phyloP scores from a whole-genome alignment of 2,797 vertebrate species.

The Zalophus californianus region DNA sequence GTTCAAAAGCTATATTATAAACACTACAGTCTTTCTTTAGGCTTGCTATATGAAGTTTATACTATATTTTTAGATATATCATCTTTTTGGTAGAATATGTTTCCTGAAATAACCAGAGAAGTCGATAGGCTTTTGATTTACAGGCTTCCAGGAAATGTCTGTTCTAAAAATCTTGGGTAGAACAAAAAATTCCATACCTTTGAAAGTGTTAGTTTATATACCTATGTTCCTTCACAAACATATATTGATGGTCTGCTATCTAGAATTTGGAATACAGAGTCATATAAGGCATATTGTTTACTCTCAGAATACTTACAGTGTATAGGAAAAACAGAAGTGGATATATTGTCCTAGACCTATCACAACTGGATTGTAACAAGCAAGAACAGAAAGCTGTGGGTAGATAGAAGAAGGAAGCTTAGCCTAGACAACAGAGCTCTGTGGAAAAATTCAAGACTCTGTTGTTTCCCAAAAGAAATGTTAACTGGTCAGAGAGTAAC shows the following conservation, averaged over 20 bases:
- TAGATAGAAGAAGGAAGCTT: not conserved
- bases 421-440: not conserved
- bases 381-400: not conserved
- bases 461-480: not conserved
- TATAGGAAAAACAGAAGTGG: not conserved
- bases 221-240: slow-evolving; percentile 8
- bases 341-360: not conserved
- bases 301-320: not conserved
- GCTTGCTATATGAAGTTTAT: slow-evolving; percentile 9
- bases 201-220: slow-evolving; percentile 18
- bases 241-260: not conserved
- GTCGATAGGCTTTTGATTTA: not conserved
- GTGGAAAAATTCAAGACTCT: not conserved
- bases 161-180: not conserved
- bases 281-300: not conserved
- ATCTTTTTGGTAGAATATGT: not conserved
- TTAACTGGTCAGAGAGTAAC: not conserved
- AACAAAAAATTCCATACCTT: not conserved
- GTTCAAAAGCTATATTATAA: not conserved
- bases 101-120: not conserved
- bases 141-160: not conserved
- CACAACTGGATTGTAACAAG: not conserved
- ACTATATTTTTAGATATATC: not conserved
- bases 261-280: not conserved
- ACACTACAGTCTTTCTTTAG: not conserved